Evolutionary conservation across 2,888 invertebrate species (phyloP).

Genomic region (Incurvaria masculella): DNA sequence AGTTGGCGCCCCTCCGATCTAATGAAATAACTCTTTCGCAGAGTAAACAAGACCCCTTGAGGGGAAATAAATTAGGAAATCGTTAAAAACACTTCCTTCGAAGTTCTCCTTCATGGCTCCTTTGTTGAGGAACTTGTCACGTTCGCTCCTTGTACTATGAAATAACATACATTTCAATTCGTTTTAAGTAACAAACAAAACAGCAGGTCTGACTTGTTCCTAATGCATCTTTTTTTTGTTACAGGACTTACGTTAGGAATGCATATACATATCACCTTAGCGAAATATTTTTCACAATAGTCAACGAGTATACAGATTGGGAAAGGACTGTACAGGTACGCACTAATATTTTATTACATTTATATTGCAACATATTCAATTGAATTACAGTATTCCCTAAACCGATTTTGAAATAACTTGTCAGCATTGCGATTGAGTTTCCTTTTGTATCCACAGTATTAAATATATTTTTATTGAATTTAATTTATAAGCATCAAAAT

Average conservation of each 20-base stretch:
- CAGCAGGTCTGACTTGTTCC: too few relatives aligned
- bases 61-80: not conserved
- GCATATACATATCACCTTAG: constrained; percentile 95
- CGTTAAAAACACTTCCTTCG: not conserved
- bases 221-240: constrained; percentile 25
- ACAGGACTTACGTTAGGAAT: constrained; percentile 88
- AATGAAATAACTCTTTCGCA: not conserved
- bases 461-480: constrained; percentile 4
- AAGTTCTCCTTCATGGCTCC: not conserved
- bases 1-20: not conserved
- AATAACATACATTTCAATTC: too few relatives aligned
- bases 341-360: constrained; percentile 2
- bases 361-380: not conserved
- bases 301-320: constrained; percentile 98
- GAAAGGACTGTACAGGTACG: constrained; percentile 72
- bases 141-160: too few relatives aligned
- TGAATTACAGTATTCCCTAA: not conserved
- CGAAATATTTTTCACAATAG: constrained; percentile 94
- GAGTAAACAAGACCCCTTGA: not conserved
- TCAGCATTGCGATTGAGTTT: not conserved
- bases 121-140: too few relatives aligned
- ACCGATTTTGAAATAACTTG: not conserved
- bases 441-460: not conserved
- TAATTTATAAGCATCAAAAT: constrained; percentile 1
- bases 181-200: too few relatives aligned